Evolutionary conservation across 2,113 vertebrate species (phyloP).

Genomic region (Protobothrops flavoviridis): DNA sequence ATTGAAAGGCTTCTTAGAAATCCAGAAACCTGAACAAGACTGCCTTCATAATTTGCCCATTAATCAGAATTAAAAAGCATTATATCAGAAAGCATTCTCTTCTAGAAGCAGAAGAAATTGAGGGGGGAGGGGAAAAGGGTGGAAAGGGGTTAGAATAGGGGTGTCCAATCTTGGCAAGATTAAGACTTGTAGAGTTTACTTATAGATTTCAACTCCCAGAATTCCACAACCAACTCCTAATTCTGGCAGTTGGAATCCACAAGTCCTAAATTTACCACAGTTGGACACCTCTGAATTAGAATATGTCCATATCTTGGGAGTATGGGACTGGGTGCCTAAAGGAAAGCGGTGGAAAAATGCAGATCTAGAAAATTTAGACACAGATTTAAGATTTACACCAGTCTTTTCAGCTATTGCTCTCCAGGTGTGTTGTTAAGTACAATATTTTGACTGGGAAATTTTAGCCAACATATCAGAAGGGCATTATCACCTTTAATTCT

Average conservation of each 20-base stretch:
- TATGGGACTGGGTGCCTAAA: background rate
- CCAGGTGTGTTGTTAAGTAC: background rate
- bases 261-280: too few species aligned
- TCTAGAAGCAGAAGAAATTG: background rate
- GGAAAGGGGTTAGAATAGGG: background rate
- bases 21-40: background rate
- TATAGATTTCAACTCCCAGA: too few species aligned
- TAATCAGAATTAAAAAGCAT: background rate
- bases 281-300: background rate
- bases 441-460: background rate
- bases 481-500: background rate
- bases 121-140: too few species aligned
- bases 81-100: background rate
- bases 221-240: too few species aligned
- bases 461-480: background rate
- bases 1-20: background rate
- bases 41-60: background rate
- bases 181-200: too few species aligned
- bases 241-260: too few species aligned
- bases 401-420: background rate
- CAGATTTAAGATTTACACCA: background rate
- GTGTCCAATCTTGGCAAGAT: too few species aligned
- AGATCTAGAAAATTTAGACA: background rate
- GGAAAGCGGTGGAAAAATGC: background rate
- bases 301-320: background rate